Evolutionary conservation across 2,888 invertebrate genomes (phyloP).

Genomic region (Atethmia centrago): DNA sequence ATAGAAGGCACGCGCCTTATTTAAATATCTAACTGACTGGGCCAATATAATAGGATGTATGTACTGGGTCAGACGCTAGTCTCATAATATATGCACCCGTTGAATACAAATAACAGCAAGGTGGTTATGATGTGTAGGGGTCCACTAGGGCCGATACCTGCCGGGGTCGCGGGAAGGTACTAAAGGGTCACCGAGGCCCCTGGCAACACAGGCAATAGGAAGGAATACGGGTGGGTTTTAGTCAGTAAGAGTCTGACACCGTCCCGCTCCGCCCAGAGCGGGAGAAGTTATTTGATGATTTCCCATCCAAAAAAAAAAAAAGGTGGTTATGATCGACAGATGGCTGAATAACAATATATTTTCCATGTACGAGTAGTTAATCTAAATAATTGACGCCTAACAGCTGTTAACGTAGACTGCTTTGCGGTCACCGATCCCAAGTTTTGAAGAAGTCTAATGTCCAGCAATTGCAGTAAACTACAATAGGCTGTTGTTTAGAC

Average conservation of each 20-base stretch:
- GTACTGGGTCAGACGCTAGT: neutral
- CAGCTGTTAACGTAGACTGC: neutral
- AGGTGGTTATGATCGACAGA: slow-evolving; percentile 12
- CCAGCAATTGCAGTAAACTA: neutral
- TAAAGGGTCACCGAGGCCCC: too few species aligned
- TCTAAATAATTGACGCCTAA: neutral
- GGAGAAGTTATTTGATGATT: too few species aligned
- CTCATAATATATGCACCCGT: slow-evolving; percentile 6
- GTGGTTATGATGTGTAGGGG: neutral
- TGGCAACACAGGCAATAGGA: too few species aligned
- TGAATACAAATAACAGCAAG: neutral
- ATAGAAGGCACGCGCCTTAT: neutral
- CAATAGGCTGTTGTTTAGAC: neutral
- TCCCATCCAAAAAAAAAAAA: too few species aligned
- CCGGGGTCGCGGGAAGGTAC: too few species aligned
- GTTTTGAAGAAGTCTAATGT: neutral
- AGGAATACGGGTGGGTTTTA: too few species aligned
- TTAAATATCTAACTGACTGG: neutral
- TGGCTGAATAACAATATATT: slow-evolving; percentile 9
- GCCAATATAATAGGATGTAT: too few species aligned
- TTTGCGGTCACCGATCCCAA: neutral
- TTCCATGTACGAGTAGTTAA: neutral
- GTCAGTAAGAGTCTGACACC: too few species aligned
- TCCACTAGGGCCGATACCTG: too few species aligned
- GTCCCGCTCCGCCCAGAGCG: too few species aligned